Evolutionary conservation across 64 coral and sea anemone genomes (phyloP), one percentile per base, ranked within the genome.

Genomic region (Stichodactyla helianthus): DNA sequence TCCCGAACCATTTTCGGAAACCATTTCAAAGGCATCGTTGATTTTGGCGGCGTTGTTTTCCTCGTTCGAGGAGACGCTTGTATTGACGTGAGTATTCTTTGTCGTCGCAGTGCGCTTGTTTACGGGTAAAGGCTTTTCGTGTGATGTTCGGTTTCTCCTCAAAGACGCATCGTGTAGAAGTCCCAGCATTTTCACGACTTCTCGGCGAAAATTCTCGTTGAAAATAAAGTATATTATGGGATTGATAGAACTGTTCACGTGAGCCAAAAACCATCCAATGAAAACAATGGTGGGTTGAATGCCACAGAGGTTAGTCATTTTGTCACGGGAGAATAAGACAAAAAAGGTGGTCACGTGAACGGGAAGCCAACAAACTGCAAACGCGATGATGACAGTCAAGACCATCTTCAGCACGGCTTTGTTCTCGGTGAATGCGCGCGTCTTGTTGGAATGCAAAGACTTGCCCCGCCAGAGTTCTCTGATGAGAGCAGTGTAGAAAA

Each of bases 201-300:
- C 90, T 10, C 51, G 54, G 7, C 90, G 77, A 81, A 86, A 91
- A 51, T 87, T 91, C 71, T 87, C 85, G 59, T 77, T 82, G 17
- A 82, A 91, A 16, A 83, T 87, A 9, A 86, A 85, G 27, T 87
- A 91, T 53, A 91, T 83, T 6, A 87, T 26, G 10, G 90, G 90
- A 76, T 91, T 91, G 11, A 86, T 54, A 35, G 90, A 82, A 27
- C 84, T 86, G 23, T 85, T 86, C 44, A 77, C 84, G 79, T 91
- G 90, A 62, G 81, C 85, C 60, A 91, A 22, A 18, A 91, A 91
- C 85, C 86, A 91, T 6, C 90, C 90, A 87, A 87, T 71, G 80
- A 91, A 91, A 6, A 22, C 64, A 56, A 91, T 26, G 18, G 79
- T 5, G 50, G 57, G 64, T n/a, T 9, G 12, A 4, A 87, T 25